Conservation (phyloP, 1,140 invertebrate genomes). For the Drosophila albomicans region DNA sequence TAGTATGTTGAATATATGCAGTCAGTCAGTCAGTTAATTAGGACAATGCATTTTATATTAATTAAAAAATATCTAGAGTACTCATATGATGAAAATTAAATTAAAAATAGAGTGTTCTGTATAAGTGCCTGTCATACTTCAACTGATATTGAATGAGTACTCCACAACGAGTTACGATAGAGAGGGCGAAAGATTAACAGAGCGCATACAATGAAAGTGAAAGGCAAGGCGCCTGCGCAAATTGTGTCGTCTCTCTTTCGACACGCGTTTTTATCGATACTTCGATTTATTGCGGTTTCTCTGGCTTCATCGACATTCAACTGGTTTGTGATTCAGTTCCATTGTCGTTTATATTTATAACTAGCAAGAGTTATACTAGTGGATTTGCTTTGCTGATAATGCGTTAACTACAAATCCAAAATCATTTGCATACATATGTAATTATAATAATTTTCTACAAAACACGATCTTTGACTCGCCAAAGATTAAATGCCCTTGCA, state of each 20-base stretch:
- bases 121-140: no score
- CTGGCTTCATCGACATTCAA: constrained; percentile 8
- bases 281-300: constrained; percentile 40
- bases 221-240: constrained; percentile 41
- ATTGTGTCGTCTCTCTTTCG: constrained; percentile 31
- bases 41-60: no score
- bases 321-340: constrained; percentile 15
- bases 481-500: not conserved
- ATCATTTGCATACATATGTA: not conserved
- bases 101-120: no score
- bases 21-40: no score
- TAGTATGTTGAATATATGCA: no score
- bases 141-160: no score
- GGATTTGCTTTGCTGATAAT: constrained; percentile 13
- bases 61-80: no score
- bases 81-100: no score
- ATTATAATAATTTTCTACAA: not conserved
- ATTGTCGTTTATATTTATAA: constrained; percentile 10
- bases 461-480: no score
- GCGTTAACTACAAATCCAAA: not conserved
- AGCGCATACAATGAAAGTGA: constrained; percentile 47
- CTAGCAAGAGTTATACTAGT: not conserved
- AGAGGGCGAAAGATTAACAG: not conserved
- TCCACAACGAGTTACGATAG: not conserved
- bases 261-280: constrained; percentile 33